Conservation (phyloP, 2,797 vertebrate genomes). For the Anisognathus igniventris region DNA sequence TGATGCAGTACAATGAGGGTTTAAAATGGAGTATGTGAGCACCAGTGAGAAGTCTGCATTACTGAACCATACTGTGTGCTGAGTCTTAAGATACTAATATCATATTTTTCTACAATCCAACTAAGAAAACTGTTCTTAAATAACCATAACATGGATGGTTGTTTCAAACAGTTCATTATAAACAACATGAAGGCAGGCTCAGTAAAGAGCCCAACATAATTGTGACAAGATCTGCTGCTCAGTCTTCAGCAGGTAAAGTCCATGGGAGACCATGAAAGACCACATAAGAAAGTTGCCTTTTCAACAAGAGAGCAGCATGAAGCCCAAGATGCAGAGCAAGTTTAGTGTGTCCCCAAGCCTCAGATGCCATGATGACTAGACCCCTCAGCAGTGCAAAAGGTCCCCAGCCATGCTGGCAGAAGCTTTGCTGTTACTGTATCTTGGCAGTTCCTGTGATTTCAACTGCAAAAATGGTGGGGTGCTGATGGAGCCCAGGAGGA, state of each 20-base stretch:
- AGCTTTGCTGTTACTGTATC: not conserved
- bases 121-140: not conserved
- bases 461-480: not conserved
- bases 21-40: not conserved
- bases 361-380: not conserved
- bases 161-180: not conserved
- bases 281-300: not conserved
- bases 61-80: not conserved
- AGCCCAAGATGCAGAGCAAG: not conserved
- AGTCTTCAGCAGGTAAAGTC: not conserved
- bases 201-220: not conserved
- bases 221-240: not conserved
- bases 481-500: not conserved
- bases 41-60: not conserved
- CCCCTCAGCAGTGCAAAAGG: not conserved
- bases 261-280: not conserved
- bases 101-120: not conserved
- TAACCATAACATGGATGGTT: fast-evolving
- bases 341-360: not conserved
- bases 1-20: not conserved
- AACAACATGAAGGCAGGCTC: not conserved
- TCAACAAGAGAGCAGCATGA: not conserved
- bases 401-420: not conserved
- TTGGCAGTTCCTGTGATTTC: not conserved
- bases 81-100: not conserved